Evolutionary conservation across 2,888 invertebrate species (phyloP).

Genomic region (Troilus luridus): DNA sequence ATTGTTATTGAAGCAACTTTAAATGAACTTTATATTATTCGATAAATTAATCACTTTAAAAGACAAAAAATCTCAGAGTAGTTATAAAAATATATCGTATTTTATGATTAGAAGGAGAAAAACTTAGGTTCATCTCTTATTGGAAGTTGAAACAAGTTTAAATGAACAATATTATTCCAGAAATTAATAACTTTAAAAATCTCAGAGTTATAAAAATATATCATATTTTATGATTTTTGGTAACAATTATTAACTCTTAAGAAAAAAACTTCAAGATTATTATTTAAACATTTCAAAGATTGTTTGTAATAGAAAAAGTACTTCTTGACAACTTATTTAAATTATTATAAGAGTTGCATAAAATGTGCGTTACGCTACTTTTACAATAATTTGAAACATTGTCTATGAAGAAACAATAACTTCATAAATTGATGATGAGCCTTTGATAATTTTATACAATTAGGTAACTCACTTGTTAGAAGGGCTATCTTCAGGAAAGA

Average conservation of each 20-base stretch:
- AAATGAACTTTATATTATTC: not conserved
- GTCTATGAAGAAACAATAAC: not conserved
- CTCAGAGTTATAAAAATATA: not conserved
- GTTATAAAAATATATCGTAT: too few relatives aligned
- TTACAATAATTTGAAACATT: not conserved
- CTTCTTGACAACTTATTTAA: not conserved
- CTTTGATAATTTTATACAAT: not conserved
- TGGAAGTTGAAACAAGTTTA: not conserved
- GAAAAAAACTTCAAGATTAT: not conserved
- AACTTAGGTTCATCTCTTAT: too few relatives aligned
- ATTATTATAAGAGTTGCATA: not conserved
- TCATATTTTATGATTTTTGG: not conserved
- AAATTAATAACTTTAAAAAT: not conserved
- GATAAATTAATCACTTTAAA: too few relatives aligned
- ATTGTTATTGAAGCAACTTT: not conserved
- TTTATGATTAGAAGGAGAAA: too few relatives aligned
- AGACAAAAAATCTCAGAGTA: too few relatives aligned
- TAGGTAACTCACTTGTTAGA: slow-evolving; percentile 60
- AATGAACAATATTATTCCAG: not conserved
- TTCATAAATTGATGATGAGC: not conserved
- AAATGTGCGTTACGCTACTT: too few relatives aligned
- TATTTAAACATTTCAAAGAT: too few relatives aligned
- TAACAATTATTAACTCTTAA: not conserved
- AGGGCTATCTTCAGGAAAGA: slow-evolving; percentile 71
- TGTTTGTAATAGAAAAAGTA: not conserved